phyloP scores from a whole-genome alignment of 2,113 vertebrate genomes.

The Takifugu flavidus region DNA sequence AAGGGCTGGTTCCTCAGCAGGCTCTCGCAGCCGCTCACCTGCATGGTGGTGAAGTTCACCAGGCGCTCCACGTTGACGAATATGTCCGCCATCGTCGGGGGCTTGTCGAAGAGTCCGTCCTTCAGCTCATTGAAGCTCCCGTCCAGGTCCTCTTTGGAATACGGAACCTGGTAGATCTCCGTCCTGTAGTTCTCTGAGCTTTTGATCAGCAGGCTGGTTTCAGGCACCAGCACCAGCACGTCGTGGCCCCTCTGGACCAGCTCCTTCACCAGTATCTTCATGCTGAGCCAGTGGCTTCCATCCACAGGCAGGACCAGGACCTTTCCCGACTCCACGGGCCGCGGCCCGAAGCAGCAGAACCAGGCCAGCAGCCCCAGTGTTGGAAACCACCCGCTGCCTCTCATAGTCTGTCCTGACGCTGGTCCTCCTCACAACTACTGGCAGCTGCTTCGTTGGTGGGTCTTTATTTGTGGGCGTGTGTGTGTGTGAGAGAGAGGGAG shows the following conservation, averaged over 20 bases:
- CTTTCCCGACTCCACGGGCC: constrained; percentile 63
- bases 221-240: constrained; percentile 74
- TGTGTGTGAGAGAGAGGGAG: not conserved
- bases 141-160: constrained; percentile 57
- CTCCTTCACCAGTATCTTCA: constrained; percentile 77
- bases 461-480: constrained; percentile 18
- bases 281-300: constrained; percentile 88
- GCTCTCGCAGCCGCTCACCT: constrained; percentile 54
- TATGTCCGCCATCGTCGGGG: constrained; percentile 8
- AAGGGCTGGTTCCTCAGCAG: constrained; percentile 72
- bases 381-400: constrained; percentile 32
- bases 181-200: constrained; percentile 37
- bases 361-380: constrained; percentile 46
- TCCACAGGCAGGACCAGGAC: constrained; percentile 79
- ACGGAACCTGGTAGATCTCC: constrained; percentile 64
- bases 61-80: constrained; percentile 37
- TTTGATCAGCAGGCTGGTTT: constrained; percentile 65
- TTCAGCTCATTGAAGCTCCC: not conserved
- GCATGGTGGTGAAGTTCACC: constrained; percentile 48
- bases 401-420: constrained; percentile 39
- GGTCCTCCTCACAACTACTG: constrained; percentile 1
- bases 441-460: constrained; percentile 9
- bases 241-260: constrained; percentile 76
- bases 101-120: constrained; percentile 25
- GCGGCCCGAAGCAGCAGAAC: constrained; percentile 52